Base-by-base conservation (phyloP, 1,140 invertebrate species). In the Drosophila sucinea region DNA sequence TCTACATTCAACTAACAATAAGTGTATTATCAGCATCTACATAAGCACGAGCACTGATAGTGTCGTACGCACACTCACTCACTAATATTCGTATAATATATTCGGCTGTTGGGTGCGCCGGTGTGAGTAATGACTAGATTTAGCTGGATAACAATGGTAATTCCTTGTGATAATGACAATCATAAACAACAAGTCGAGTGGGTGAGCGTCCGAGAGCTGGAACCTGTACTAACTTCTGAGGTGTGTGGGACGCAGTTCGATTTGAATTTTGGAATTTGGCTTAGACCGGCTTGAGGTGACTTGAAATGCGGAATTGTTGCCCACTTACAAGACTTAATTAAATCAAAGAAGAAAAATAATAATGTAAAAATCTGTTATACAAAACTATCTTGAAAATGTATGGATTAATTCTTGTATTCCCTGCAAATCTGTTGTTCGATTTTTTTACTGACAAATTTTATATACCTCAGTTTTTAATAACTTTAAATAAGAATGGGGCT, bases 61-160 rank as follows among this genome's bases (percentile, higher is more conserved):
- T 38, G 35, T 38, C 8, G 0, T 60, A 40, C 23, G 8, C 23
- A 25, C 25, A 55, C 11, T 47, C 47, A 56, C 38, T 57, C 51
- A 66, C 35, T 27, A 17, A n/a, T 35, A 67, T 38, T 38, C 8
- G 76, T 71, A 67, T 23, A 27, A n/a, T 25, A 47, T 47, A 25
- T 47, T 47, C 23, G 23, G 23, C 44, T 51, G 5, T 51, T 51
- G 47, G 25, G n/a, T 33, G 54, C 11, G 44, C 66, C 11, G 29
- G 77, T 54, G 84, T 87, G 79, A 87, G 82, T 82, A 87, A 83
- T 74, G 83, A 79, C 83, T 72, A 87, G 79, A 87, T 86, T 86
- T 83, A 79, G 72, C 76, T 67, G 83, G 83, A 86, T 86, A 86
- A 87, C 84, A 83, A 80, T 79, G 76, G 83, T 86, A 89, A 87